Base-by-base conservation (phyloP, 2,888 invertebrate species). In the Chrysodeixis includens region DNA sequence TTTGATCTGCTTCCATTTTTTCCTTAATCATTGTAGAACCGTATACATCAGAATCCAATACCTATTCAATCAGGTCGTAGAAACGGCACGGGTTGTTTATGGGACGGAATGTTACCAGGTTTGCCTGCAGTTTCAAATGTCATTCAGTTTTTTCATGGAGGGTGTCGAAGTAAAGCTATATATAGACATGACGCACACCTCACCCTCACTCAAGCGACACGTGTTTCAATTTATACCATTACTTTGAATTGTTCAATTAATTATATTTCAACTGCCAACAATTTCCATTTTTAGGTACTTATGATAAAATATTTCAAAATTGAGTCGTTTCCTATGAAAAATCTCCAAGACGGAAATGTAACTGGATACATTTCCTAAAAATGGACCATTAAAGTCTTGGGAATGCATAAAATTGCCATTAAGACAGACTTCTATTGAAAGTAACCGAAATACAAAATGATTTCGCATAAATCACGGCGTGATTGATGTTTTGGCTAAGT, bases 391-490 rank as follows among this genome's bases (percentile, higher is more conserved):
- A 59, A 62, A 53, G 46, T 65, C 16, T 53, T 18, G 26, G 55
- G 44, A 32, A 49, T 52, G 26, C 59, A 76, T 71, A 76, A 59
- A 65, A 76, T 56, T 61, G 49, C 35, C 35, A 66, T 62, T 26
- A 16, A 1, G 49, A 30, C 49, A 49, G 49, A 55, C 16, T 49
- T 16, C 32, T 16, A 20, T 56, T 46, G 16, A 14, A 2, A 10
- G 14, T 51, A 54, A n/a, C 22, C 3, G n/a, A 18, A 1, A 56
- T 6, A 18, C 46, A 32, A 1, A 56, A 53, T 54, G 18, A 46
- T 9, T 35, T 35, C 12, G n/a, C 8, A 6, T 18, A 46, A 16
- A 16, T 46, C 16, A 46, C 46, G 46, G 4, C 6, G 16, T 44
- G 6, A 35, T 35, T 35, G 12, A 35, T 35, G 35, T 35, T 35